These are phyloP conservation scores for Nothoprocta perdicaria DNA, from an alignment of 2,113 vertebrate species.

Conservation along the genomic window DNA sequence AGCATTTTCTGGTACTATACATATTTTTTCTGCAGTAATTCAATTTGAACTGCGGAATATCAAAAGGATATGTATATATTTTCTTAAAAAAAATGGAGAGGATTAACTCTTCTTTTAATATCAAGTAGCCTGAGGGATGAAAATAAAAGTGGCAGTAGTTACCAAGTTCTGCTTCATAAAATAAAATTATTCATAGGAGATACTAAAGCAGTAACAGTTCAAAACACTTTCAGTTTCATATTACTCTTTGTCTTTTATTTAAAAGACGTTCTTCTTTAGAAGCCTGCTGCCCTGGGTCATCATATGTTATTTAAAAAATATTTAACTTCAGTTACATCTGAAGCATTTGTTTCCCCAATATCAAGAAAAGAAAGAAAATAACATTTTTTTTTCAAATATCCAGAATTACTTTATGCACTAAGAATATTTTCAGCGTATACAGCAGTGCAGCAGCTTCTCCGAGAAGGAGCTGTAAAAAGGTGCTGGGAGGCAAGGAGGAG, in stretches of 20 bases:
- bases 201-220: not conserved
- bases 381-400: not conserved
- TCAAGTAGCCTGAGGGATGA: not conserved
- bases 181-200: not conserved
- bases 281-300: not conserved
- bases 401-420: not conserved
- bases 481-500: not conserved
- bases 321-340: not conserved
- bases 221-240: not conserved
- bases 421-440: not conserved
- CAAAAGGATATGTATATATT: not conserved
- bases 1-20: not conserved
- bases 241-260: not conserved
- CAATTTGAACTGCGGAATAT: not conserved
- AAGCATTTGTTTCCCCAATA: fast-evolving
- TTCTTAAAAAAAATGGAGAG: not conserved
- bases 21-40: not conserved
- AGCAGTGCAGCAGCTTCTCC: not conserved
- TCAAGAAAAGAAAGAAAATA: not conserved
- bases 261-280: not conserved
- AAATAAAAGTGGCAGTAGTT: not conserved
- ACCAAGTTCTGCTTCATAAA: not conserved
- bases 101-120: not conserved
- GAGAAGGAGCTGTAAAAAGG: not conserved
- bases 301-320: not conserved